Percentiles rank a stretch among this genome's conserved stretches.
Conservation (phyloP, 2,113 vertebrate species). For the Trinectes maculatus region DNA sequence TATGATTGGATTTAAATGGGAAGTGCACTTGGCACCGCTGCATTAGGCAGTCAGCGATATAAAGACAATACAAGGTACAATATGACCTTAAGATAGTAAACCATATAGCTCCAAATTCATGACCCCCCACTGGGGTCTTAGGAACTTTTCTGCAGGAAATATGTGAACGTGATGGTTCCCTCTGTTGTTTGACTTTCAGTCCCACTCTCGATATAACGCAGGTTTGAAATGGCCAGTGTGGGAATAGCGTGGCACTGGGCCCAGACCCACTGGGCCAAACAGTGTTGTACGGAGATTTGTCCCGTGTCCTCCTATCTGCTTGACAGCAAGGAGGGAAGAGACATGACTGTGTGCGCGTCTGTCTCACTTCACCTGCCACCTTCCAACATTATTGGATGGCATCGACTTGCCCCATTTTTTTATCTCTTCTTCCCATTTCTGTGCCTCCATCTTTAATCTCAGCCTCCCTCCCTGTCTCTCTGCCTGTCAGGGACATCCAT, state of each 20-base stretch:
- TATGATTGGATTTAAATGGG: conserved; percentile 65
- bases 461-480: conserved; percentile 24
- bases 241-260: conserved; percentile 34
- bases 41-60: conserved; percentile 39
- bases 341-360: conserved; percentile 9
- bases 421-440: neutral
- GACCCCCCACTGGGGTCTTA: neutral
- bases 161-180: conserved; percentile 1
- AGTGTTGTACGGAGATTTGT: neutral
- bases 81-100: conserved; percentile 34
- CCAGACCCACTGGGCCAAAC: conserved; percentile 38
- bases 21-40: conserved; percentile 25
- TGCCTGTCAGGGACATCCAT: conserved; percentile 61
- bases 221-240: conserved; percentile 19
- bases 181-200: conserved; percentile 7
- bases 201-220: conserved; percentile 10
- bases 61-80: conserved; percentile 21
- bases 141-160: conserved; percentile 17
- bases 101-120: neutral
- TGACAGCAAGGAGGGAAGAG: conserved; percentile 23
- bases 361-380: conserved; percentile 26
- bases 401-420: conserved; percentile 27
- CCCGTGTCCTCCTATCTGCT: conserved; percentile 24
- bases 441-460: conserved; percentile 30
- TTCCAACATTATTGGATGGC: conserved; percentile 30